Evolutionary conservation across 1,140 invertebrate species (phyloP), one percentile per base, ranked within the genome.

Genomic region (Leptestheria dahalacensis): DNA sequence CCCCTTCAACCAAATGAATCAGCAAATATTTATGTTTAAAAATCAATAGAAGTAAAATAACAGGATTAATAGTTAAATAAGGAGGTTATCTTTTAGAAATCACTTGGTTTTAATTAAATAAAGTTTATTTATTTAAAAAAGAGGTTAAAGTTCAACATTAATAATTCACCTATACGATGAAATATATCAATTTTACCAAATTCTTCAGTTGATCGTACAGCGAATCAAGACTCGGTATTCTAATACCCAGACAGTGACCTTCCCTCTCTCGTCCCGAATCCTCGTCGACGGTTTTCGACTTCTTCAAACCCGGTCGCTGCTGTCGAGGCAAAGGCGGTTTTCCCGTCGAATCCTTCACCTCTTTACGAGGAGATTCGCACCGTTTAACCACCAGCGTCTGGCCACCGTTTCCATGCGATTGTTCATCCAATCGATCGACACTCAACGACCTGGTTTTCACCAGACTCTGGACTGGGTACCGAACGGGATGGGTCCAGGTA

Each of bases 181-280:
- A n/a, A n/a, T n/a, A n/a, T n/a, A n/a, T n/a, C n/a, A n/a, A n/a
- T n/a, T n/a, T n/a, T n/a, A 55, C 61, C 18, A 62, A 26, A 18
- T 26, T 29, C 28, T 57, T 62, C 3, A 57, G 15, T 18, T 57
- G 61, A 18, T 57, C 61, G 48, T 57, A 62, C 6, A 62, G 61
- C 48, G 61, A 57, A 29, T 62, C 61, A 33, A 62, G 29, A 51
- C 61, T 62, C 4, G 61, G 61, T 3, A 62, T 46, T 50, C 58
- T 62, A 41, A 18, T 61, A 25, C 29, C 25, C n/a, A n/a, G n/a
- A n/a, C n/a, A n/a, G n/a, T n/a, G n/a, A n/a, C n/a, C n/a, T n/a
- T n/a, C n/a, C n/a, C n/a, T n/a, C n/a, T n/a, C n/a, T n/a, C n/a
- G n/a, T n/a, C n/a, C n/a, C 6, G 33, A 15, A 41, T 41, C 33